Evolutionary conservation across 2,888 invertebrate genomes (phyloP).

Genomic region (Synergus japonicus): DNA sequence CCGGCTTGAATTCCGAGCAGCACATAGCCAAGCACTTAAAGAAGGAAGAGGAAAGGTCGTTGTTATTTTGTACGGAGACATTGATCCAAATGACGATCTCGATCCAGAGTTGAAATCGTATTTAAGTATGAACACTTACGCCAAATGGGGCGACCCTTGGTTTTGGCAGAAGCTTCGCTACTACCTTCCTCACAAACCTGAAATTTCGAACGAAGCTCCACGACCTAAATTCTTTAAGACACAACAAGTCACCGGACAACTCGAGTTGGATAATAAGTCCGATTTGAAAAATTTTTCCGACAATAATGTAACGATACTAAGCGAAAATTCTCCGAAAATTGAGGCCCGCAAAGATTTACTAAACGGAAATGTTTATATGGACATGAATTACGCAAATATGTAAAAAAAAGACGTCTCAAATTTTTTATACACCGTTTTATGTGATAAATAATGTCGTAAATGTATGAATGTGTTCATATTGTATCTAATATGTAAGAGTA

Average conservation of each 20-base stretch:
- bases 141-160: constrained; percentile 90
- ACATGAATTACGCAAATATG: constrained; percentile 26
- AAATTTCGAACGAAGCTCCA: background rate
- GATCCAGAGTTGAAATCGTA: constrained; percentile 86
- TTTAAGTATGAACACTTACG: constrained; percentile 87
- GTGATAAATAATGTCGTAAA: no score
- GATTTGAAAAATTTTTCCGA: background rate
- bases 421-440: no score
- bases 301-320: background rate
- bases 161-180: constrained; percentile 89
- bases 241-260: background rate
- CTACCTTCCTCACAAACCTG: constrained; percentile 82
- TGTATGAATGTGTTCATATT: no score
- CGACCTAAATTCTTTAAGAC: background rate
- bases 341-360: constrained; percentile 14
- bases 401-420: no score
- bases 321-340: background rate
- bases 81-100: constrained; percentile 81
- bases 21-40: constrained; percentile 84
- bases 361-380: constrained; percentile 16
- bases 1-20: constrained; percentile 86
- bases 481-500: no score
- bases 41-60: constrained; percentile 85
- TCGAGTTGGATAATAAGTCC: constrained; percentile 10
- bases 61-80: constrained; percentile 86